Base-by-base conservation (phyloP, 2,113 vertebrate species). In the Gorsachius goisagi region DNA sequence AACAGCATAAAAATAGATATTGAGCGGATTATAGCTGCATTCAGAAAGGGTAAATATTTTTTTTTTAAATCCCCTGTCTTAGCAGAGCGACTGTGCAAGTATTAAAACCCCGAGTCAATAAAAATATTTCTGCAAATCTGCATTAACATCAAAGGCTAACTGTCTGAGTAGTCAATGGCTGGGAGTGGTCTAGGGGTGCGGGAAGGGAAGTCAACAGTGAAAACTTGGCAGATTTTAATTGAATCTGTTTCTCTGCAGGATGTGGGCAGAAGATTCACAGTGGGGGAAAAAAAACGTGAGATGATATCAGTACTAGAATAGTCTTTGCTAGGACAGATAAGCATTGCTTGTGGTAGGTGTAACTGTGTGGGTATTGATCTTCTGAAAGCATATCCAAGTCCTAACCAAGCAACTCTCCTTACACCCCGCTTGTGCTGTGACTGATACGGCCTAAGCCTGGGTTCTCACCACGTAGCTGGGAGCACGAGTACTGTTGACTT, bases 121-220 rank as follows among this genome's bases (percentile, higher is more conserved):
- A 93, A 96, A 94, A 75, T 92, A 95, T 41, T 85, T 66, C 67
- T 69, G 62, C 35, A 84, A 67, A 71, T 80, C 84, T 74, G 27
- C 55, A 35, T 58, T 69, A 66, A 84, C 86, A 96, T 86, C 84
- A 75, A 94, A 97, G 92, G 66, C 90, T 64, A 33, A 49, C 15
- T 41, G 16, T 69, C 14, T 11, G 11, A 41, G 39, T 21, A 63
- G 58, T 49, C 49, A 27, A 2, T 37, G 72, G 32, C 60, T 68
- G 49, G 35, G 47, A 67, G 69, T 27, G 35, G 58, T 45, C 72
- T 37, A 35, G 28, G 45, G 14, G 20, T 53, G 32, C 5, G 0
- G 49, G 49, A 56, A 62, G 58, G 71, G 30, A 62, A 37, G 24
- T 50, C 37, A 37, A 3, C 17, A 27, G 50, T 55, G 63, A 52